Evolutionary conservation across 2,888 invertebrate genomes (phyloP).

Genomic region (Leptopilina syphax): DNA sequence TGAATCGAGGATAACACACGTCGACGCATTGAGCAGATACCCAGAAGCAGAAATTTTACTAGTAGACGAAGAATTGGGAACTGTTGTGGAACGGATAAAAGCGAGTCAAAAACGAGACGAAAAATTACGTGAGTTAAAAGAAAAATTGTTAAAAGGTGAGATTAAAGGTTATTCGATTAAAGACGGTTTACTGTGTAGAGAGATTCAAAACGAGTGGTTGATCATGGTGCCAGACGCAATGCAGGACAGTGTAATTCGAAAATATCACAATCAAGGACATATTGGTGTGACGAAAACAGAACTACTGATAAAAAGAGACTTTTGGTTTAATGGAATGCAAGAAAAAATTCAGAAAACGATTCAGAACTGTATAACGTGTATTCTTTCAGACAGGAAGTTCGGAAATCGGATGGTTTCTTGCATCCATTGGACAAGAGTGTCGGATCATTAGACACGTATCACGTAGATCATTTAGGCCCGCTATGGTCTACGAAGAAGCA

Average conservation of each 20-base stretch:
- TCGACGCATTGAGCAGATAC: constrained; percentile 25
- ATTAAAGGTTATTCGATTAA: not conserved
- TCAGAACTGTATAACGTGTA: constrained; percentile 52
- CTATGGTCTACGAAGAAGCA: constrained; percentile 6
- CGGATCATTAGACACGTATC: constrained; percentile 49
- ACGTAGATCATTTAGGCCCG: constrained; percentile 50
- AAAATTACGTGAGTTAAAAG: not conserved
- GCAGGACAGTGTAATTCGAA: constrained; percentile 1
- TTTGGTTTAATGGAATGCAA: constrained; percentile 48
- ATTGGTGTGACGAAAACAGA: constrained; percentile 49
- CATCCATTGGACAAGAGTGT: constrained; percentile 48
- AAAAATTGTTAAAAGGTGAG: not conserved
- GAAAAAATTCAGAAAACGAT: constrained; percentile 47
- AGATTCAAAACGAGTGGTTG: not conserved
- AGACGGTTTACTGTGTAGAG: not conserved
- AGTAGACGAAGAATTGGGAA: not conserved
- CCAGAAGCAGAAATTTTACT: not conserved
- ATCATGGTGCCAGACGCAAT: not conserved
- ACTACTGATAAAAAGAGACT: constrained; percentile 48
- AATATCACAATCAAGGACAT: constrained; percentile 17
- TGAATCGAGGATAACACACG: constrained; percentile 8
- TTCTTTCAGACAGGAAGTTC: constrained; percentile 51
- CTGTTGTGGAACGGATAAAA: not conserved
- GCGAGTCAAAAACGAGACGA: not conserved
- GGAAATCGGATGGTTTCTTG: constrained; percentile 52